A percentile compares a stretch with the other conserved stretches of the same genome.
These are phyloP conservation scores for Ctenomys sociabilis DNA, from an alignment of 2,113 vertebrate genomes.

Conservation along the genomic window DNA sequence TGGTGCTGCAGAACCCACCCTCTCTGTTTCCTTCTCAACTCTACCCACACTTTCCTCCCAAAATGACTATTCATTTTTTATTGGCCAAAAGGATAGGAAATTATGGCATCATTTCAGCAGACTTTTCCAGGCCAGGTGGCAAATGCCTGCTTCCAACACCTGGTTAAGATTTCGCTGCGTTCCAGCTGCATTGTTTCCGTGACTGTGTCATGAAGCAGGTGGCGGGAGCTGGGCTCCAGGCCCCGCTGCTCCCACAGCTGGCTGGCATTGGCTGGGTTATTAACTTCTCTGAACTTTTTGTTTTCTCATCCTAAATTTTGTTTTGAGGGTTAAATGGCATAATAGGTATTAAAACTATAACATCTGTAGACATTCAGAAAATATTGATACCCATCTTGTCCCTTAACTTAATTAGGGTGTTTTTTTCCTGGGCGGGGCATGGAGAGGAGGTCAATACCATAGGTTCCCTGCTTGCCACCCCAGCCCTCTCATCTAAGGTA, in stretches of 20 bases:
- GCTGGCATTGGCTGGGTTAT: constrained; percentile 12
- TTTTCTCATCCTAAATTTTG: background rate
- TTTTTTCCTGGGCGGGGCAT: background rate
- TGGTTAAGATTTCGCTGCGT: constrained; percentile 58
- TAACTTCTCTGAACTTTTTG: constrained; percentile 37
- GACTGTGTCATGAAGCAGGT: background rate
- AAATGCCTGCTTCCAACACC: constrained; percentile 55
- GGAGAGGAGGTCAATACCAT: background rate
- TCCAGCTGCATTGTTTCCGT: constrained; percentile 53
- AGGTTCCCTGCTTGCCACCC: background rate
- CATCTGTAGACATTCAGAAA: background rate
- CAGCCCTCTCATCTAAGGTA: no score
- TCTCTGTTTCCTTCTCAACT: background rate
- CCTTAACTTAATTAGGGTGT: background rate
- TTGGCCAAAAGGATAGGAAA: constrained; percentile 65
- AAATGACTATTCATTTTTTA: constrained; percentile 51
- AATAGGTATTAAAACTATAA: background rate
- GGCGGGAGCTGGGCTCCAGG: background rate
- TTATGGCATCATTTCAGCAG: constrained; percentile 52
- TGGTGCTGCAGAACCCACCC: background rate
- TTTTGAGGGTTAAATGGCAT: constrained; percentile 34
- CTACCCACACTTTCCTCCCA: background rate
- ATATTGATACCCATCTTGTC: background rate
- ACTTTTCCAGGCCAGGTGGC: constrained; percentile 66
- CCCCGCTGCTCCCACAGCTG: background rate